Conservation (phyloP, 2,113 vertebrate genomes). For the Dicentrarchus labrax region DNA sequence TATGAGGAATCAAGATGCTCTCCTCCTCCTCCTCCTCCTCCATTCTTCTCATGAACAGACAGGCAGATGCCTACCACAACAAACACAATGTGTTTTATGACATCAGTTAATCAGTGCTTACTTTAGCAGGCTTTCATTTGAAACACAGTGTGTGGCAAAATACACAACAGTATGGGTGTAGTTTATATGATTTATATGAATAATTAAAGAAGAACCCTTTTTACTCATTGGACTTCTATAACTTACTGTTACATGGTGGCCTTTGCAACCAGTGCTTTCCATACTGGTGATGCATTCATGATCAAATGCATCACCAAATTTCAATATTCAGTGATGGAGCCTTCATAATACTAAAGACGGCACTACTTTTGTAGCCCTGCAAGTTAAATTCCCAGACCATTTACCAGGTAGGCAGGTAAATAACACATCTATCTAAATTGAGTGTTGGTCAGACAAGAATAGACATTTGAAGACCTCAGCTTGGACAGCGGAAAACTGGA, state of each 20-base stretch:
- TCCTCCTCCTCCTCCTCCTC: slow-evolving; percentile 15
- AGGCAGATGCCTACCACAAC: slow-evolving; percentile 7
- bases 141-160: slow-evolving; percentile 9
- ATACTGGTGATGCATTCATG: neutral
- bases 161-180: slow-evolving; percentile 17
- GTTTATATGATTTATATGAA: neutral
- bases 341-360: neutral
- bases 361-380: neutral
- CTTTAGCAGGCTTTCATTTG: slow-evolving; percentile 17
- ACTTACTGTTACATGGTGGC: neutral
- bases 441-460: neutral
- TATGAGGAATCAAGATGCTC: slow-evolving; percentile 36
- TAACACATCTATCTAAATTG: too few relatives aligned
- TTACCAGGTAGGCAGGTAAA: neutral
- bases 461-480: neutral
- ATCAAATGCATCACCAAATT: neutral
- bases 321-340: neutral
- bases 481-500: too few relatives aligned
- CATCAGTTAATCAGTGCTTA: slow-evolving; percentile 32
- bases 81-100: neutral
- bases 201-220: slow-evolving; percentile 9
- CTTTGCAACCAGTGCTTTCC: neutral
- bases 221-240: slow-evolving; percentile 1
- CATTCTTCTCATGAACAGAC: neutral
- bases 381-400: neutral